Evolutionary conservation across 2,888 invertebrate genomes (phyloP).

Genomic region (Proisotoma minuta): DNA sequence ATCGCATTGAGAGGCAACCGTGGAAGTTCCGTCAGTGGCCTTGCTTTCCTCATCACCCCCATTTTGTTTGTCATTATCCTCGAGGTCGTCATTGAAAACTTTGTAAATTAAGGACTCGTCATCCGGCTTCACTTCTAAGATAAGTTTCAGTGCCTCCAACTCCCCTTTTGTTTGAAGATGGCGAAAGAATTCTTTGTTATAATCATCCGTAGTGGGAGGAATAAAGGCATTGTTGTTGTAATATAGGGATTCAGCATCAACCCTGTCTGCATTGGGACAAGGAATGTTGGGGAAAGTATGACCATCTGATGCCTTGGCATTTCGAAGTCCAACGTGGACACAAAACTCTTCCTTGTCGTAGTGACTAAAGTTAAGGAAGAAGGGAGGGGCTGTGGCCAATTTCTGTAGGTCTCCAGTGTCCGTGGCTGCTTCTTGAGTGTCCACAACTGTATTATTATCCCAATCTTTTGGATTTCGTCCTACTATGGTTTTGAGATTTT

Average conservation of each 20-base stretch:
- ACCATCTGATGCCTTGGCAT: not conserved
- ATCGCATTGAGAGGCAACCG: not conserved
- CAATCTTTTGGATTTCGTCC: no score
- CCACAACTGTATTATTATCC: no score
- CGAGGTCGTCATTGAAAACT: not conserved
- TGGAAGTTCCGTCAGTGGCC: not conserved
- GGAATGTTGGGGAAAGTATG: no score
- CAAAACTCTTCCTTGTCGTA: slow-evolving; percentile 3
- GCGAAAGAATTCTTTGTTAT: slow-evolving; percentile 24
- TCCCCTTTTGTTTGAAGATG: not conserved
- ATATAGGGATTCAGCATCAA: no score
- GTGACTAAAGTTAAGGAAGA: not conserved
- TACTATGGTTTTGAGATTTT: no score
- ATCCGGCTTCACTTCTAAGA: slow-evolving; percentile 25
- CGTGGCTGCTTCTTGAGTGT: slow-evolving; percentile 1
- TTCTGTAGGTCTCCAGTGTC: not conserved
- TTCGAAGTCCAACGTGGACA: slow-evolving; percentile 12
- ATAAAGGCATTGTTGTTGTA: slow-evolving; percentile 6
- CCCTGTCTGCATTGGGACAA: no score
- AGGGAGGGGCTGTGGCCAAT: not conserved
- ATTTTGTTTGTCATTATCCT: no score
- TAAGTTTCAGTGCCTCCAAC: slow-evolving; percentile 17
- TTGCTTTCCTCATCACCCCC: no score
- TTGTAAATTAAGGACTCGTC: slow-evolving; percentile 21
- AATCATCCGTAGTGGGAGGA: slow-evolving; percentile 28